Base-by-base conservation (phyloP, 2,113 vertebrate species). In the Catharus minimus region DNA sequence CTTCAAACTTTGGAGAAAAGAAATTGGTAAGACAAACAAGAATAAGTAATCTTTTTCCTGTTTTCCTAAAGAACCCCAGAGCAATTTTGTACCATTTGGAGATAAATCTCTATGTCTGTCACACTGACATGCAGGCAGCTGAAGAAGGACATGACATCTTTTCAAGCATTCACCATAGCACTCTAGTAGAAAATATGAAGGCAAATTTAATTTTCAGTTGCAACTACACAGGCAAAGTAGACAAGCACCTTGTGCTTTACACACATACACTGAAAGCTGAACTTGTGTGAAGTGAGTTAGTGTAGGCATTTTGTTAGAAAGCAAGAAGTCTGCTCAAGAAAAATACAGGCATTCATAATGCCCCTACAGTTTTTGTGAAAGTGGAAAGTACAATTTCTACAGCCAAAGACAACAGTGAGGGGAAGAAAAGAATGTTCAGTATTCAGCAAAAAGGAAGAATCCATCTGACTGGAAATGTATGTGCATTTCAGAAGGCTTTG, bases 391-490 rank as follows among this genome's bases (percentile, higher is more conserved):
- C 95, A 87, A 94, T 91, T 69, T 62, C 89, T 73, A 81, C 56
- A 88, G 97, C 97, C 97, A 98, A 98, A 97, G 94, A 97, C 97
- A 98, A 97, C 96, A 98, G 91, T 80, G 83, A 95, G 93, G 92
- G 93, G 95, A 96, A 97, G 97, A 96, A 96, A 97, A 96, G 97
- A 97, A 98, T 97, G 97, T 94, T 97, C 90, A 96, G 92, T 93
- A 98, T 97, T 97, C 94, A 93, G 96, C 96, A 92, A 95, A 96
- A 97, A 96, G 95, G 95, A 98, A 97, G 97, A 96, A 97, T 97
- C 90, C 23, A 89, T 95, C 95, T 96, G 96, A 96, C 90, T 97
- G 94, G 94, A 95, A 97, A 97, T 94, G 61, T 72, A 93, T 86
- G 90, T 92, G 90, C 94, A 93, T 92, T 94, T 94, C 92, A 96